Evolutionary conservation across 2,113 vertebrate species (phyloP), one percentile per base, ranked within the genome.

Genomic region (Ibidorhyncha struthersii): DNA sequence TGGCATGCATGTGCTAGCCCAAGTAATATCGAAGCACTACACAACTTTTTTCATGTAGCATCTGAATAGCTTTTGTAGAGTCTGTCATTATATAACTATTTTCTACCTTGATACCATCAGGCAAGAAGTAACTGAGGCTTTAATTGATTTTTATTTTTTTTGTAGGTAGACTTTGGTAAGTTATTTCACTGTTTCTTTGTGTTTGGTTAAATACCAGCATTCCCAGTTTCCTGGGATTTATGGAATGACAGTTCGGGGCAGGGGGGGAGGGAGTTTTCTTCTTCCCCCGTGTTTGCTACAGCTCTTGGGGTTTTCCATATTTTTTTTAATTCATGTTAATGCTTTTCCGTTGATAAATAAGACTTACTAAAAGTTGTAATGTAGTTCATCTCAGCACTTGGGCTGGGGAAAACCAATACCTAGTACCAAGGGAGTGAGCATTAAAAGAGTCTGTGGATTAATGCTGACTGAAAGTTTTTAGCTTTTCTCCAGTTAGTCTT

Each of bases 111-210:
- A n/a, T 50, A 59, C 53, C 69, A 53, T 81, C 91, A 80, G 80
- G 58, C 82, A 87, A 96, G 82, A 90, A 67, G 49, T 90, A 96
- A 49, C 88, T 26, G 30, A 72, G 50, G 15, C 38, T 85, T 22
- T 70, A 8, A 20, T 4, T 47, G 17, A 14, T 21, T 12, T 71
- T 15, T 17, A 18, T 66, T 34, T 65, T n/a, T 49, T 10, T 91
- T 67, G 80, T 56, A 78, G 67, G 26, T 94, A 95, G 72, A 73
- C 94, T 58, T 74, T 82, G 41, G 86, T 96, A 96, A 96, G 53
- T 94, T 93, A 85, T 94, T 94, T 77, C 23, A 69, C 83, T 72
- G 32, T 92, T 95, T 92, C 36, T 63, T 77, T 58, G 10, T 77
- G 17, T 53, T 73, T 80, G 34, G 26, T 66, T 53, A 45, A 30